Percentiles rank a stretch among this genome's conserved stretches.
Evolutionary conservation across 1,140 invertebrate species (phyloP).

Genomic region (Coptotermes formosanus): DNA sequence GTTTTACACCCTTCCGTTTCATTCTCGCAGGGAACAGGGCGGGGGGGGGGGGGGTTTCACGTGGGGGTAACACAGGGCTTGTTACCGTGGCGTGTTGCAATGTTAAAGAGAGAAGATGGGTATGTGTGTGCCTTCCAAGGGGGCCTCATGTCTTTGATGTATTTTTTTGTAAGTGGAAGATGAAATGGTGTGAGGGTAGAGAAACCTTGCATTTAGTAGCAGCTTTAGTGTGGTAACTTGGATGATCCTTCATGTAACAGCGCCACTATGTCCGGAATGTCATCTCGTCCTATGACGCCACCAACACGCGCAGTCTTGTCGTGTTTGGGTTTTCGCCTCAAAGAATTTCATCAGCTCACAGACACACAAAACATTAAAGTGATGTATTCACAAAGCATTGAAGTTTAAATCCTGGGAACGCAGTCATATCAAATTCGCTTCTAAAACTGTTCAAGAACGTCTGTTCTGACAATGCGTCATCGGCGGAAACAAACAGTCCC

Average conservation of each 20-base stretch:
- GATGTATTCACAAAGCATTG: not conserved
- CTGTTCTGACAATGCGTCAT: not conserved
- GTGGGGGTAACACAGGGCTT: not conserved
- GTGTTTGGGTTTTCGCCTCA: constrained; percentile 9
- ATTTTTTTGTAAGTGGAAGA: not conserved
- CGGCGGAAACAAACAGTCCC: no score
- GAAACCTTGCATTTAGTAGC: not conserved
- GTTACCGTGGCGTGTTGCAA: not conserved
- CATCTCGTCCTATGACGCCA: not conserved
- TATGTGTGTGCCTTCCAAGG: not conserved
- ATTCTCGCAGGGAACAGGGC: no score
- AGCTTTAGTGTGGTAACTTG: not conserved
- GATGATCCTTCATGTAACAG: not conserved
- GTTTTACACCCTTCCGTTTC: no score
- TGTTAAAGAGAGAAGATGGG: not conserved
- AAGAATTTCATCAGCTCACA: not conserved
- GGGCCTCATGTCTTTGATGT: not conserved
- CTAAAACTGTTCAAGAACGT: not conserved
- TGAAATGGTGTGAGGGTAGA: no score
- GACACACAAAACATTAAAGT: not conserved
- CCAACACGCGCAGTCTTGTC: not conserved
- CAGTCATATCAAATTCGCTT: not conserved
- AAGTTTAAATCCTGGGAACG: not conserved
- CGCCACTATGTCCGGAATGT: not conserved
- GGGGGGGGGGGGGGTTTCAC: not conserved